These are phyloP conservation scores for Diadumene lineata DNA, from an alignment of 92 coral and sea anemone genomes.

Conservation along the genomic window DNA sequence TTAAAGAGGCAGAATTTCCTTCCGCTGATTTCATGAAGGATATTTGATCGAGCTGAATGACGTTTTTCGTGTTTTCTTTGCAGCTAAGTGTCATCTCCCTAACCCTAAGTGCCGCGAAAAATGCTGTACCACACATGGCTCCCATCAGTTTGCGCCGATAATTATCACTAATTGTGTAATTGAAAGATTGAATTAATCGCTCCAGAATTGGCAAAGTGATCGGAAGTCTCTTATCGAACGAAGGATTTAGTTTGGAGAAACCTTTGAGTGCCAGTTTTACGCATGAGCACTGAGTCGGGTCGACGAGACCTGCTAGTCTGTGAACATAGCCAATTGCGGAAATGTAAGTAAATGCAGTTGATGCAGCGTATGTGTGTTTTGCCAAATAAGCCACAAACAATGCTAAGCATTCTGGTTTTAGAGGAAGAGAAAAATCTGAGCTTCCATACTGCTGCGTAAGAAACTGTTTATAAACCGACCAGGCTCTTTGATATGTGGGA, in stretches of 20 bases:
- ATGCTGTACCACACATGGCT: not conserved
- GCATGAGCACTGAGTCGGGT: not conserved
- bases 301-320: not conserved
- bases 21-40: too few relatives aligned
- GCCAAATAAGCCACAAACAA: conserved; percentile 31
- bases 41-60: too few relatives aligned
- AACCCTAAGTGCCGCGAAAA: too few relatives aligned
- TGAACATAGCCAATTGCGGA: conserved; percentile 30
- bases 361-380: conserved; percentile 19
- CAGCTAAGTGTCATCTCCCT: too few relatives aligned
- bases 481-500: too few relatives aligned
- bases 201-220: not conserved
- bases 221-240: not conserved
- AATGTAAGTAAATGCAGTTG: conserved; percentile 28
- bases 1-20: too few relatives aligned
- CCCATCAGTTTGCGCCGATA: not conserved
- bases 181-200: not conserved
- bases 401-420: too few relatives aligned
- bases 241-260: not conserved
- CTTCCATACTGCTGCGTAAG: too few relatives aligned
- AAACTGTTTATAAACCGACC: too few relatives aligned
- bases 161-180: not conserved
- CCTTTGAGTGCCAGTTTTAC: not conserved
- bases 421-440: too few relatives aligned
- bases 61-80: too few relatives aligned